A percentile compares a stretch with the other conserved stretches of the same genome.
Conservation (phyloP, 2,797 vertebrate species). For the Poeciliopsis gracilis region DNA sequence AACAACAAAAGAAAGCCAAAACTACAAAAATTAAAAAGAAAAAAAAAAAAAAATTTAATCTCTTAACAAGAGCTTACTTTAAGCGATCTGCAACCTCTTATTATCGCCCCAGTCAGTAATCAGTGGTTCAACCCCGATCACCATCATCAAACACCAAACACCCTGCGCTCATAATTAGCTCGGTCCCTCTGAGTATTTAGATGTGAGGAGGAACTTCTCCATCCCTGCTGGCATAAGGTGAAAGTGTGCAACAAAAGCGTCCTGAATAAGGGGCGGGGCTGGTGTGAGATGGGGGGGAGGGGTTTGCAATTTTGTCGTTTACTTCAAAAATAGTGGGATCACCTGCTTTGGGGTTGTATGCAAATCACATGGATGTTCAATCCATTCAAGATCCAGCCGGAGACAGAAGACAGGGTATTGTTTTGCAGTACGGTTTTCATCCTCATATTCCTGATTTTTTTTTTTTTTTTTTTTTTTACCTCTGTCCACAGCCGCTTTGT, state of each 20-base stretch:
- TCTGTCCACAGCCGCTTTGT: constrained; percentile 25
- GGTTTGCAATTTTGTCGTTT: not conserved
- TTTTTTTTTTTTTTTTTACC: no score
- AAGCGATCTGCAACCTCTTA: not conserved
- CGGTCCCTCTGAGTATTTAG: not conserved
- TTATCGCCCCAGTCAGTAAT: constrained; percentile 4
- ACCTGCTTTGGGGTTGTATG: constrained; percentile 22
- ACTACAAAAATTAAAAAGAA: not conserved
- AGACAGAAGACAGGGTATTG: not conserved
- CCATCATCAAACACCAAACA: constrained; percentile 8
- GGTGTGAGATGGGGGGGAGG: no score
- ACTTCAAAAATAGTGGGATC: not conserved
- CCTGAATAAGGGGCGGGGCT: no score
- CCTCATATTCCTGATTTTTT: not conserved
- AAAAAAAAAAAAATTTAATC: not conserved
- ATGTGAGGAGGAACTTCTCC: not conserved
- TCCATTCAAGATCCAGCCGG: not conserved
- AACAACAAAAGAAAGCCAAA: not conserved
- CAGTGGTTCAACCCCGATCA: constrained; percentile 3
- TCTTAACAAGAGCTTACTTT: not conserved
- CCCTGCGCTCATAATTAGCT: not conserved
- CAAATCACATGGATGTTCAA: constrained; percentile 13
- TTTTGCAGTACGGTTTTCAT: not conserved
- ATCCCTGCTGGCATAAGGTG: not conserved
- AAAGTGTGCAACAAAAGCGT: not conserved